Conservation (phyloP, 2,797 vertebrate genomes). For the Cossypha heuglini region DNA sequence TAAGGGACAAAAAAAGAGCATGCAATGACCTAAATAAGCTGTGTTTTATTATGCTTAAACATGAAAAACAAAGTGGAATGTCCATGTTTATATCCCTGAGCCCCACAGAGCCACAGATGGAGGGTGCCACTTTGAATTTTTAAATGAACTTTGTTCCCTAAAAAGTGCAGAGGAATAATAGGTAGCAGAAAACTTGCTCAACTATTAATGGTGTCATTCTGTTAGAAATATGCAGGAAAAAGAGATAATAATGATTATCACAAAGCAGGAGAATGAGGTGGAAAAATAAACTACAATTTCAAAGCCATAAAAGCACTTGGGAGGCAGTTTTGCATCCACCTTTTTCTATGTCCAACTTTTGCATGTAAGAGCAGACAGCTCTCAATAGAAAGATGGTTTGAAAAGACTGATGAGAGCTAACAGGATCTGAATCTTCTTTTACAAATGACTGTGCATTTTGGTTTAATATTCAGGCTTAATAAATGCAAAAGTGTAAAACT, state of each 20-base stretch:
- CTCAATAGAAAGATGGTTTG: slow-evolving; percentile 18
- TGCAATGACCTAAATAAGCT: slow-evolving; percentile 52
- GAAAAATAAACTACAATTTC: slow-evolving; percentile 56
- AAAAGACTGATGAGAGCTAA: slow-evolving; percentile 33
- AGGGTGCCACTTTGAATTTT: slow-evolving; percentile 49
- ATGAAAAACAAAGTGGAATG: neutral
- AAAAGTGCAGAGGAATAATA: slow-evolving; percentile 35
- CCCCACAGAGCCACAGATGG: slow-evolving; percentile 27
- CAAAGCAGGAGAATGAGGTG: neutral
- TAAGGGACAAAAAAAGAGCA: neutral
- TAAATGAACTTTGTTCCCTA: neutral
- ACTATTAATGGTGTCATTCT: slow-evolving; percentile 31
- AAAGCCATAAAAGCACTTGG: slow-evolving; percentile 37
- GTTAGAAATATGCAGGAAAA: slow-evolving; percentile 16
- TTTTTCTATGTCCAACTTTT: neutral
- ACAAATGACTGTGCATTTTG: slow-evolving; percentile 13
- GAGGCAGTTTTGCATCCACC: slow-evolving; percentile 37
- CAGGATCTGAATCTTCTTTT: neutral
- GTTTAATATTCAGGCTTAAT: slow-evolving; percentile 38
- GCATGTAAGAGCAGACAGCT: slow-evolving; percentile 7
- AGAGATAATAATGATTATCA: slow-evolving; percentile 31
- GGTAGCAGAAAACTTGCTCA: slow-evolving; percentile 6
- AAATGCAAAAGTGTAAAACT: neutral
- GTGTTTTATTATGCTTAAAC: slow-evolving; percentile 32
- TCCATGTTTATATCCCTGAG: slow-evolving; percentile 52